These are phyloP conservation scores for Drosophila melanica DNA, from an alignment of 1,140 invertebrate species.

Conservation along the genomic window DNA sequence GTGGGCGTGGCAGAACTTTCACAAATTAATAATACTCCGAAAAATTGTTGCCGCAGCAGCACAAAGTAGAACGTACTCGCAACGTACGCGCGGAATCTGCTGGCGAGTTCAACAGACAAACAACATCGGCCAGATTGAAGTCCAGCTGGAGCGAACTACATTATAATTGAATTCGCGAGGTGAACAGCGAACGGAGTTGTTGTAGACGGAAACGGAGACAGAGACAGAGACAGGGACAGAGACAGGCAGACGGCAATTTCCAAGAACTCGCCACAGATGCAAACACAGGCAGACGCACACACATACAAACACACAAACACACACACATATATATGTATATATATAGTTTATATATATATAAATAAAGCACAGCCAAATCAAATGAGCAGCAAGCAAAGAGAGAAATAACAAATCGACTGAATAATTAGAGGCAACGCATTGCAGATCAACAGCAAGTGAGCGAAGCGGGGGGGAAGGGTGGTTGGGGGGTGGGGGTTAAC, in stretches of 20 bases:
- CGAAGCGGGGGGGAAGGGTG: neutral
- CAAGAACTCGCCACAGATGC: slow-evolving; percentile 63
- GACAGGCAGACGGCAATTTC: slow-evolving; percentile 54
- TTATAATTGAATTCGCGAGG: slow-evolving; percentile 78
- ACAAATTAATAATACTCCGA: slow-evolving; percentile 77
- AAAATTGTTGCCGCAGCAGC: slow-evolving; percentile 25
- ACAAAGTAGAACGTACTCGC: slow-evolving; percentile 9
- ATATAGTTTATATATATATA: slow-evolving; percentile 39
- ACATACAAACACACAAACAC: slow-evolving; percentile 6
- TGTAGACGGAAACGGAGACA: slow-evolving; percentile 38
- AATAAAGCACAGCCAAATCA: slow-evolving; percentile 52
- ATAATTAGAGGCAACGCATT: slow-evolving; percentile 50
- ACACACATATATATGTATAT: neutral
- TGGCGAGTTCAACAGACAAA: slow-evolving; percentile 63
- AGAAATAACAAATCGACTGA: slow-evolving; percentile 61
- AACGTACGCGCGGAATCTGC: slow-evolving; percentile 30
- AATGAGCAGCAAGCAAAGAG: slow-evolving; percentile 35
- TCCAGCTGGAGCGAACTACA: slow-evolving; percentile 51
- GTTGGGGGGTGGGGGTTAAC: no score
- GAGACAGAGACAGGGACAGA: slow-evolving; percentile 46
- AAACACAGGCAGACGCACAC: slow-evolving; percentile 37
- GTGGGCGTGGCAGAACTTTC: slow-evolving; percentile 75
- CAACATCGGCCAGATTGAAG: slow-evolving; percentile 7
- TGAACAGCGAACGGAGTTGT: slow-evolving; percentile 50
- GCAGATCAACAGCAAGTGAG: slow-evolving; percentile 14